Evolutionary conservation across 2,113 vertebrate species (phyloP), one percentile per base, ranked within the genome.

Genomic region (Pontoporia blainvillei): DNA sequence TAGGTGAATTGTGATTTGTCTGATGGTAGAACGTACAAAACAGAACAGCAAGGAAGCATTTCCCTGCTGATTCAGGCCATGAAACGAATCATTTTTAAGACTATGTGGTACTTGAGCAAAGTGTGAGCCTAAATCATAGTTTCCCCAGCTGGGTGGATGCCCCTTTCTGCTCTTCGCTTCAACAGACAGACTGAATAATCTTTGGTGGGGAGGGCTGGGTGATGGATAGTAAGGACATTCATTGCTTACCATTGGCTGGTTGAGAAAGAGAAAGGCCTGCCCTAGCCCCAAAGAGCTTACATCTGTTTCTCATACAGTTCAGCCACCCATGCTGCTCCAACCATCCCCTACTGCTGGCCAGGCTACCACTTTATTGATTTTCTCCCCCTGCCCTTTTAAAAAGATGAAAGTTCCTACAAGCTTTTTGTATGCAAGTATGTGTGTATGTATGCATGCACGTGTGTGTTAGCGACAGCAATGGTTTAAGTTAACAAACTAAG

Each of bases 331-430:
- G 98, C 98, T 98, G 99, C 97, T 97, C 95, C 97, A 97, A 88
- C 97, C 93, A 92, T 97, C 97, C 98, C 98, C 98, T 96, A 96
- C 98, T 93, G 97, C 98, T 98, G 98, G 97, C 98, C 98, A 98
- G 98, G 98, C 98, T 97, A 98, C 98, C 96, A 96, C 98, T 98
- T 99, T 99, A 99, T 98, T 98, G 98, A 98, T 97, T 96, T 39
- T 39, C 97, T 85, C 72, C 20, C 96, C 88, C 64, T 97, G 96
- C 97, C 97, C 98, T 98, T 98, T 98, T 98, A 98, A 98, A 98
- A 98, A 99, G 98, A 98, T 99, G 98, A 99, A 99, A 99, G 98
- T 98, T 97, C 96, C 97, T 98, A 98, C 98, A 98, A 99, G 98
- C 95, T 98, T 98, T 98, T 96, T 97, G 90, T 66, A 49, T n/a